These are phyloP conservation scores for Mirounga angustirostris DNA, from an alignment of 2,113 vertebrate genomes.

Conservation along the genomic window DNA sequence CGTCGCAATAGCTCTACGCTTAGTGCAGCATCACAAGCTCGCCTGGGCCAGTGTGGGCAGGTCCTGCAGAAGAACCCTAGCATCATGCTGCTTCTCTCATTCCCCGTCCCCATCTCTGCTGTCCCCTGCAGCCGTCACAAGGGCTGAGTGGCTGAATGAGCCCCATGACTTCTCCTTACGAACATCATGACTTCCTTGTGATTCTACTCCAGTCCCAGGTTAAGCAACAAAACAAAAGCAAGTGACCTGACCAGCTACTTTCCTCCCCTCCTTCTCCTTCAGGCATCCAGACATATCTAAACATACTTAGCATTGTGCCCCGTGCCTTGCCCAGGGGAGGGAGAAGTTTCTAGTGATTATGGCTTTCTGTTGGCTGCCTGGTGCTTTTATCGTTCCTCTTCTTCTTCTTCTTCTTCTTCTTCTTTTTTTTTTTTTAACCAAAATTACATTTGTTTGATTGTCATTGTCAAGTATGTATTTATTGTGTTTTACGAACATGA, in stretches of 20 bases:
- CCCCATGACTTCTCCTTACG: background rate
- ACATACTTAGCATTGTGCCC: background rate
- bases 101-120: background rate
- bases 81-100: background rate
- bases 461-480: conserved; percentile 89
- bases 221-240: background rate
- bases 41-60: background rate
- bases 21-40: background rate
- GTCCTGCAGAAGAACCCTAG: too few relatives aligned
- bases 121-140: background rate
- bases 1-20: background rate
- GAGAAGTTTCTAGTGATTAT: conserved; percentile 70
- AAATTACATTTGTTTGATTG: conserved; percentile 85
- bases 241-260: background rate
- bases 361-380: conserved; percentile 70
- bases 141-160: conserved; percentile 18
- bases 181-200: background rate
- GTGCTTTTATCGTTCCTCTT: conserved; percentile 73
- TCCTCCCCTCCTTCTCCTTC: background rate
- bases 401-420: background rate
- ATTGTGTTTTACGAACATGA: conserved; percentile 91
- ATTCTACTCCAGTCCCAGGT: background rate
- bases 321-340: conserved; percentile 67
- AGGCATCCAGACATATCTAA: fast-evolving
- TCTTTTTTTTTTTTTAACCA: conserved; percentile 77